Evolutionary conservation across 2,797 vertebrate species (phyloP).

Genomic region (Knipowitschia caucasica): DNA sequence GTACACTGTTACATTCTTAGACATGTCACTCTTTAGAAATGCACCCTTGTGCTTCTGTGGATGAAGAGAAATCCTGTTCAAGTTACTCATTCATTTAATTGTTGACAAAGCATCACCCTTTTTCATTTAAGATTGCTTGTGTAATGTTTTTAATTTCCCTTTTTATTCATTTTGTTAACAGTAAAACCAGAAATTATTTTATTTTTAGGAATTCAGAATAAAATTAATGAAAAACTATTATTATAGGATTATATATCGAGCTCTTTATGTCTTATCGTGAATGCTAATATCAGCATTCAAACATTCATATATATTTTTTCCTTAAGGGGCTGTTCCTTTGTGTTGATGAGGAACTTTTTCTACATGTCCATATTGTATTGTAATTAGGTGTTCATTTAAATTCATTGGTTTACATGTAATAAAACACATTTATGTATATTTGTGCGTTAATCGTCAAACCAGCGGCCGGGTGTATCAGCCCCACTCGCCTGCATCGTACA

Average conservation of each 20-base stretch:
- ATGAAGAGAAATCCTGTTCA: not conserved
- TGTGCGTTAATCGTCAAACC: too few relatives aligned
- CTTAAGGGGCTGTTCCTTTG: not conserved
- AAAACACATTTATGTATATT: not conserved
- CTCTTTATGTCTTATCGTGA: conserved; percentile 29
- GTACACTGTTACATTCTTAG: not conserved
- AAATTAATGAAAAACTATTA: too few relatives aligned
- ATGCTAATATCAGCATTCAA: not conserved
- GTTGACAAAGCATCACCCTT: too few relatives aligned
- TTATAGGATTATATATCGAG: too few relatives aligned
- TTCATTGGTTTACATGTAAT: not conserved
- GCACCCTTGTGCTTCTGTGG: conserved; percentile 9
- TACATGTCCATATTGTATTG: not conserved
- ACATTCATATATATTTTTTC: not conserved
- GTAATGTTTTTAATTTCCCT: too few relatives aligned
- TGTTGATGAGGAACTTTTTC: not conserved
- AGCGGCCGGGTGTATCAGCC: too few relatives aligned
- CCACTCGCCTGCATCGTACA: too few relatives aligned
- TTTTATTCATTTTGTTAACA: too few relatives aligned
- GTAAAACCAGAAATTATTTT: too few relatives aligned
- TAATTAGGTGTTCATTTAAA: not conserved
- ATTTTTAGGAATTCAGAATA: too few relatives aligned
- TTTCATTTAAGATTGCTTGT: too few relatives aligned
- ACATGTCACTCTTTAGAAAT: conserved; percentile 14
- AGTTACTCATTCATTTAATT: conserved; percentile 25